Percentiles rank a stretch among this genome's conserved stretches.
phyloP scores from a whole-genome alignment of 2,797 vertebrate species.

The Amblyopsis hoosieri region DNA sequence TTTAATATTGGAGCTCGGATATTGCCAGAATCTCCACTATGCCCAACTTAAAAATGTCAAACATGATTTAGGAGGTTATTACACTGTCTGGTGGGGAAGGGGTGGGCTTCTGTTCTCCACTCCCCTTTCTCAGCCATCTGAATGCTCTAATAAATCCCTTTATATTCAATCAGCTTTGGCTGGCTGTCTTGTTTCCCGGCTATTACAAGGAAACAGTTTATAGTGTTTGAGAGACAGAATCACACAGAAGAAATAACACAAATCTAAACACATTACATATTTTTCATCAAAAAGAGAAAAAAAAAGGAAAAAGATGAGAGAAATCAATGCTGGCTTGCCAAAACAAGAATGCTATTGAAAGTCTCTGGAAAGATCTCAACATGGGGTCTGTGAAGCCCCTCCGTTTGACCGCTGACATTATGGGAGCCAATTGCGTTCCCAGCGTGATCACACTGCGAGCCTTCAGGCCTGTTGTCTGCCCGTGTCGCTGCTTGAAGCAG shows the following conservation, averaged over 20 bases:
- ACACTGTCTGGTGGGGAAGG: slow-evolving; percentile 67
- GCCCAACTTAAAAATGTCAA: slow-evolving; percentile 87
- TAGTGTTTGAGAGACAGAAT: slow-evolving; percentile 30
- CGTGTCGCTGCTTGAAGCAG: slow-evolving; percentile 57
- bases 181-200: slow-evolving; percentile 30
- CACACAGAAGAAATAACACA: slow-evolving; percentile 15
- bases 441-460: slow-evolving; percentile 53
- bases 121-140: slow-evolving; percentile 47
- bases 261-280: slow-evolving; percentile 34
- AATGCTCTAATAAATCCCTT: slow-evolving; percentile 58
- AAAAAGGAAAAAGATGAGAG: neutral
- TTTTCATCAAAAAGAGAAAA: slow-evolving; percentile 5
- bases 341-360: slow-evolving; percentile 17
- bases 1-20: slow-evolving; percentile 84
- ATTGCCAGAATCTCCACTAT: slow-evolving; percentile 80
- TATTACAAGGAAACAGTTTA: slow-evolving; percentile 25
- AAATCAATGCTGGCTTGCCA: slow-evolving; percentile 3
- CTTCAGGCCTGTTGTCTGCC: slow-evolving; percentile 52
- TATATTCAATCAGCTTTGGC: slow-evolving; percentile 40
- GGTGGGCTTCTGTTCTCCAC: slow-evolving; percentile 22
- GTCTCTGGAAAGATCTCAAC: slow-evolving; percentile 49
- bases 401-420: slow-evolving; percentile 49
- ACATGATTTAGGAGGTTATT: slow-evolving; percentile 92
- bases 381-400: slow-evolving; percentile 55
- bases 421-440: slow-evolving; percentile 49